Conservation (phyloP, 1,140 invertebrate genomes). For the Macrobrachium nipponense region DNA sequence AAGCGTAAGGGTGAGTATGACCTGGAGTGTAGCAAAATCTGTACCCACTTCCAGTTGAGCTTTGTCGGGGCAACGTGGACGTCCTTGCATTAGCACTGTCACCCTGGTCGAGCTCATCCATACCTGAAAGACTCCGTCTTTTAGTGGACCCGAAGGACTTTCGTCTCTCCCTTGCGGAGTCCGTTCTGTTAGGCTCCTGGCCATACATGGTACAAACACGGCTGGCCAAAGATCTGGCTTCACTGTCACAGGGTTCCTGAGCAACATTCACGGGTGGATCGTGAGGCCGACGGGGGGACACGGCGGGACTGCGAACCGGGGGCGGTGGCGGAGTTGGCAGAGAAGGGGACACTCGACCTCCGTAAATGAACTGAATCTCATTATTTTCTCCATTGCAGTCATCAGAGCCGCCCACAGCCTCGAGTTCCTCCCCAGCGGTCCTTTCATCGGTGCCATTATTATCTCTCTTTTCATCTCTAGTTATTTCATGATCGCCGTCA, state of each 20-base stretch:
- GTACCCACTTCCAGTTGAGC: conserved; percentile 31
- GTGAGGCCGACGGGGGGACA: conserved; percentile 32
- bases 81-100: conserved; percentile 22
- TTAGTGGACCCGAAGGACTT: conserved; percentile 38
- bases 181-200: conserved; percentile 4
- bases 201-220: conserved; percentile 45
- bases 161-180: conserved; percentile 26
- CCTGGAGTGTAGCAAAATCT: conserved; percentile 53
- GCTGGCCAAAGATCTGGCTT: conserved; percentile 40
- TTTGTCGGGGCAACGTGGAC: conserved; percentile 40
- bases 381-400: background rate
- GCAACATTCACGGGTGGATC: conserved; percentile 28
- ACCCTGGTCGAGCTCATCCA: conserved; percentile 3
- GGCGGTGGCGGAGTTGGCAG: conserved; percentile 16
- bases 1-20: conserved; percentile 51
- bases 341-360: conserved; percentile 28
- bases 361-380: background rate
- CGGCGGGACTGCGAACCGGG: conserved; percentile 31
- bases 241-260: conserved; percentile 44
- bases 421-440: conserved; percentile 17
- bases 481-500: background rate
- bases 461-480: background rate
- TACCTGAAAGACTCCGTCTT: conserved; percentile 35
- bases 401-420: background rate
- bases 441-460: conserved; percentile 1